Evolutionary conservation across 2,888 invertebrate genomes (phyloP), one percentile per base, ranked within the genome.

Genomic region (Candidula unifasciata): DNA sequence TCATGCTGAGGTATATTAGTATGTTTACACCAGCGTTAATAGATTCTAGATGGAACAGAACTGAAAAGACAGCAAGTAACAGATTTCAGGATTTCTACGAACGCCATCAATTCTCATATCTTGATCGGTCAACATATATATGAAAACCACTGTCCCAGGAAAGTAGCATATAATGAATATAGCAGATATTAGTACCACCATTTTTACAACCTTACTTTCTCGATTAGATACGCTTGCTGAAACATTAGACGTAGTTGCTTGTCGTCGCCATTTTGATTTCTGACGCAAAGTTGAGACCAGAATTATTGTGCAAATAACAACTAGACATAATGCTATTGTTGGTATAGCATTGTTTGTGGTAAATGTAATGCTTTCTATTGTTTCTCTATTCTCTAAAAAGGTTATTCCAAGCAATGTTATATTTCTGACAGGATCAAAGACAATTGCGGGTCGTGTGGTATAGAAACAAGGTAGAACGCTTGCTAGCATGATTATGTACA

Each of bases 21-120:
- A 78, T 78, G 66, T 78, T 78, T 18, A 78, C 37, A 24, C 37
- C 13, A n/a, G 64, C 64, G 64, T 64, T 78, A n/a, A 78, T 64
- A 8, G 60, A 37, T 18, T 78, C 78, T 2, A 60, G 21, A 5
- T 24, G 21, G 18, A 37, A 64, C 3, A 64, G 16, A 64, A 44
- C 44, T 24, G 64, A 60, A 35, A 60, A 78, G 0, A 27, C 27
- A 3, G 64, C 78, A 35, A 24, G 3, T 13, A 60, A 21, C 6
- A 30, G 35, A 52, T 35, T 66, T 13, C 0, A 3, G 16, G 35
- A 52, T 35, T 66, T 13, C 0, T 24, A 35, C 64, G n/a, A 18
- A 24, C 1, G 0, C 78, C 78, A 16, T 37, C 64, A 66, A 64
- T 13, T 13, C 64, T 60, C 64, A 37, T n/a, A 2, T 78, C 64